phyloP scores from a whole-genome alignment of 2,113 vertebrate genomes.

The Thalassarche chlororhynchos region DNA sequence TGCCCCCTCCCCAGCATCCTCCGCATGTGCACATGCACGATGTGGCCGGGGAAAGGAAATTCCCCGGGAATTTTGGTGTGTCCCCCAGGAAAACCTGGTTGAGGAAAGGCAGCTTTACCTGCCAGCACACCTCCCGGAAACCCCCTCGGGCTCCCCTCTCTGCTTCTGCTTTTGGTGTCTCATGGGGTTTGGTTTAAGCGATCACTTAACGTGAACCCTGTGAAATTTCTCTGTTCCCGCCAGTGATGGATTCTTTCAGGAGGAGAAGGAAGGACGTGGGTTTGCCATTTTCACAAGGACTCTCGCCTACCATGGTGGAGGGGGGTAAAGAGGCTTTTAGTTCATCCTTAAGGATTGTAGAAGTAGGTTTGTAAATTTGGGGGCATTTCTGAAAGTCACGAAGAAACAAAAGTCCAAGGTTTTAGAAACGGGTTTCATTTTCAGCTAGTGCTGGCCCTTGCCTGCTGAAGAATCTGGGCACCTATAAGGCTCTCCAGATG shows the following conservation, averaged over 20 bases:
- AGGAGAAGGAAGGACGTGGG: neutral
- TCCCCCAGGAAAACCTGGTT: neutral
- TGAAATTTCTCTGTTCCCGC: neutral
- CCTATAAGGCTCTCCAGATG: neutral
- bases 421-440: neutral
- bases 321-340: neutral
- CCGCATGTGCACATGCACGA: fast-evolving
- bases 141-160: neutral
- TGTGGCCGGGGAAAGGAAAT: neutral
- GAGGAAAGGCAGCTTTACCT: neutral
- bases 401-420: neutral
- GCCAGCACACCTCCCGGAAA: neutral
- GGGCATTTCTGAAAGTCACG: neutral
- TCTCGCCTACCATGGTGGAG: neutral
- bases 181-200: neutral
- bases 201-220: neutral
- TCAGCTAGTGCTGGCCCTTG: neutral
- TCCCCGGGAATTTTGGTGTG: neutral
- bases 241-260: neutral
- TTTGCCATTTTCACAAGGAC: neutral
- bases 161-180: neutral
- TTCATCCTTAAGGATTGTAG: neutral
- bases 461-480: neutral
- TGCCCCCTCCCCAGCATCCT: neutral
- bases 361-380: neutral